phyloP scores from a whole-genome alignment of 1,140 invertebrate species.

The Pemphigus obesinymphae region DNA sequence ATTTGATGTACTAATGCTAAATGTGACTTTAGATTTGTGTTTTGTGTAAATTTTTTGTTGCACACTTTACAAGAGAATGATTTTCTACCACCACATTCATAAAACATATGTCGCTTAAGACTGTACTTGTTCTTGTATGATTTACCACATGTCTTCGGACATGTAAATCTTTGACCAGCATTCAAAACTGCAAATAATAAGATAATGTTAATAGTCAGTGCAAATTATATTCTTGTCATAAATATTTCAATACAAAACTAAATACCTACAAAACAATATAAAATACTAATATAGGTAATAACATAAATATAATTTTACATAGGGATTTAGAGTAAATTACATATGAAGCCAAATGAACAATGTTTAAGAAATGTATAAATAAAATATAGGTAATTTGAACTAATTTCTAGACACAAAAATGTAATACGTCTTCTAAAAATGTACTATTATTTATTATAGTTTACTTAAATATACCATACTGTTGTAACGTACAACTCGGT shows the following conservation, averaged over 20 bases:
- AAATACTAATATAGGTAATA: not conserved
- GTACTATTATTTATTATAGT: too few relatives aligned
- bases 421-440: too few relatives aligned
- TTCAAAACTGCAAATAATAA: not conserved
- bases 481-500: too few relatives aligned
- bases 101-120: constrained; percentile 17
- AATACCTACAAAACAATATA: not conserved
- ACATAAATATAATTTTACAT: not conserved
- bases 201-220: not conserved
- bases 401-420: too few relatives aligned
- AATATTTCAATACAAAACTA: not conserved
- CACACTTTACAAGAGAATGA: constrained; percentile 35
- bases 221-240: too few relatives aligned
- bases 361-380: too few relatives aligned
- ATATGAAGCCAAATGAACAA: too few relatives aligned
- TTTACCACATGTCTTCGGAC: constrained; percentile 15
- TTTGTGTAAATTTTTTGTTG: constrained; percentile 28
- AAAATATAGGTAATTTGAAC: too few relatives aligned
- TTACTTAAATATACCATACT: too few relatives aligned
- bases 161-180: not conserved
- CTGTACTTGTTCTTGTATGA: constrained; percentile 8
- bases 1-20: constrained; percentile 22
- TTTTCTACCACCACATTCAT: constrained; percentile 43
- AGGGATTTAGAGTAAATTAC: not conserved
- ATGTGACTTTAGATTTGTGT: constrained; percentile 34